Base-by-base conservation (phyloP, 2,888 invertebrate genomes). In the Frankliniella intonsa region DNA sequence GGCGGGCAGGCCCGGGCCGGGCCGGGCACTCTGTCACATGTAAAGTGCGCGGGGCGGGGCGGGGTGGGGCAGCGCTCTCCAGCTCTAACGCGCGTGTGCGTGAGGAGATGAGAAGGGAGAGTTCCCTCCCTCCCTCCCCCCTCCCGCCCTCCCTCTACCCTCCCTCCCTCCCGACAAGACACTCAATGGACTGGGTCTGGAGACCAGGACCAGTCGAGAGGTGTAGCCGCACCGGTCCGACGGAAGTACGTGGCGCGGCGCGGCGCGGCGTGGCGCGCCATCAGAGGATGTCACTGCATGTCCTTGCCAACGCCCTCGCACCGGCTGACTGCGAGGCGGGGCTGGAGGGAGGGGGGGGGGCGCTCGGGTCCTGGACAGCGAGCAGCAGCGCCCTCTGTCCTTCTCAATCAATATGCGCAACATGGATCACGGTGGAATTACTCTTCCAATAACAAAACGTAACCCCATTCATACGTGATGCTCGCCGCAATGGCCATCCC, bases 251-350 rank as follows among this genome's bases (percentile, higher is more conserved):
- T 25, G 69, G 69, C 69, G 69, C 12, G 62, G 62, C 7, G 69
- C 22, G 69, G 69, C 69, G 69, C 22, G 62, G 62, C 7, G 69
- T 76, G 69, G 69, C 69, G 69, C 22, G 38, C 38, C 38, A 3
- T 38, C 69, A 76, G 69, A 76, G 69, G 69, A 76, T 76, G 69
- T 76, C 69, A 25, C n/a, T 12, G 25, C 25, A 25, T 25, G 69
- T n/a, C 69, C 69, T 76, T 76, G 69, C 1, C 55, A 19, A 55
- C 55, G 55, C 55, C 55, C 55, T 7, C 55, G 38, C 38, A 38
- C 5, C 38, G 38, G 38, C 55, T 55, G 55, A 10, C 14, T 1
- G 55, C 5, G 55, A 38, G 3, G 38, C 38, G 38, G 38, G 2
- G 38, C 38, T n/a, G 38, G 38, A 5, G 38, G 2, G 38, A 2